These are phyloP conservation scores for Pangasius larnaudii DNA, from an alignment of 2,797 vertebrate species.

Conservation along the genomic window DNA sequence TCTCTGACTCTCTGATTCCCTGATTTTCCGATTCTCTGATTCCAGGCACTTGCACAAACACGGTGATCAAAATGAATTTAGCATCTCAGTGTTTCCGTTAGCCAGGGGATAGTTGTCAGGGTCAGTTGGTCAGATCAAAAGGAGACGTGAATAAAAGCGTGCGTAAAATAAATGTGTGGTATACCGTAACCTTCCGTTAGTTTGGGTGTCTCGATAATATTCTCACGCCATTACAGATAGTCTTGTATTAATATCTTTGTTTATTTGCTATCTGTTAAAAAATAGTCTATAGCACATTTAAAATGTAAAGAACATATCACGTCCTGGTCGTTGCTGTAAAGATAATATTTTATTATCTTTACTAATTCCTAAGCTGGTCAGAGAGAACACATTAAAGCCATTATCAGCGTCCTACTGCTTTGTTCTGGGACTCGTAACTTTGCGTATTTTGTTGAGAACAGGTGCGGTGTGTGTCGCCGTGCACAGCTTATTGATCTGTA, in stretches of 20 bases:
- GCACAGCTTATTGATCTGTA: constrained; percentile 55
- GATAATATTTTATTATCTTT: background rate
- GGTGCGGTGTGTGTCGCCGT: constrained; percentile 41
- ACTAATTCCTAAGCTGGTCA: background rate
- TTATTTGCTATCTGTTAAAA: background rate
- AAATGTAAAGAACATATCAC: background rate
- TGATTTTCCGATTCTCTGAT: background rate
- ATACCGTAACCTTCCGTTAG: background rate
- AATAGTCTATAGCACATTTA: background rate
- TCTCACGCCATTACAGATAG: background rate
- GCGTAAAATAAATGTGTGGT: background rate
- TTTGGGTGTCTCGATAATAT: background rate
- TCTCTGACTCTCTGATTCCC: background rate
- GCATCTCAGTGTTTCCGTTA: background rate
- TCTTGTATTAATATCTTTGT: background rate
- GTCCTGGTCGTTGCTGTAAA: background rate
- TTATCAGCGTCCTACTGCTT: background rate
- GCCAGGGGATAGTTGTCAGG: background rate
- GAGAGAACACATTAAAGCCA: background rate
- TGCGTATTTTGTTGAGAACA: background rate
- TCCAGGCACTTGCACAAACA: background rate
- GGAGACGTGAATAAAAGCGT: background rate
- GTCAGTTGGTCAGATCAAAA: background rate
- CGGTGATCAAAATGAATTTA: background rate
- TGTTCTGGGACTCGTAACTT: background rate